phyloP scores from a whole-genome alignment of 2,888 invertebrate genomes.

The Coronaproctus castanopsis region DNA sequence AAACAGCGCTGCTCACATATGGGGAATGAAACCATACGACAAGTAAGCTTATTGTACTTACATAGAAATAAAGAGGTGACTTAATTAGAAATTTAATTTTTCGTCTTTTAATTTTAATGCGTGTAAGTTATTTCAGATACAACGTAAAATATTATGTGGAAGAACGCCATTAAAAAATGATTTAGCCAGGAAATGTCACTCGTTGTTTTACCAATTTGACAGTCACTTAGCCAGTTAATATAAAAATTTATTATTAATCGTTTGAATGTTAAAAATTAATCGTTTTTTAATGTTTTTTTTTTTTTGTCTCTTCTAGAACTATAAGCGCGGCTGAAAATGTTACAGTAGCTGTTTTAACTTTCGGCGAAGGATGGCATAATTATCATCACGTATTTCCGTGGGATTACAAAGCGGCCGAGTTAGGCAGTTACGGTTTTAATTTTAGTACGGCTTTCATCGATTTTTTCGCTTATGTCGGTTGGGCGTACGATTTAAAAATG shows the following conservation, averaged over 20 bases:
- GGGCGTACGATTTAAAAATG: slow-evolving; percentile 65
- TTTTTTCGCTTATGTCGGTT: slow-evolving; percentile 45
- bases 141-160: too few species aligned
- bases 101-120: too few species aligned
- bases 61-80: too few species aligned
- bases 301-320: slow-evolving; percentile 35
- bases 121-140: too few species aligned
- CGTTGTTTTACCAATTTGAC: too few species aligned
- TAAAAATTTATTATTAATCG: too few species aligned
- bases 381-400: slow-evolving; percentile 85
- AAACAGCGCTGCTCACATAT: slow-evolving; percentile 72
- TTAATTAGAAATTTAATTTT: too few species aligned
- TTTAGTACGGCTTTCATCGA: slow-evolving; percentile 28
- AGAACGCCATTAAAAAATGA: too few species aligned
- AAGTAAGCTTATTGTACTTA: slow-evolving; percentile 32
- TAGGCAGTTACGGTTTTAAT: slow-evolving; percentile 33
- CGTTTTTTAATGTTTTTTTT: too few species aligned
- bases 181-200: too few species aligned
- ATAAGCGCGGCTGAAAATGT: slow-evolving; percentile 63
- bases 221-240: too few species aligned
- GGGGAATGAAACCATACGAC: slow-evolving; percentile 55
- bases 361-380: slow-evolving; percentile 86
- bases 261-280: too few species aligned
- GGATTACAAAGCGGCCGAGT: slow-evolving; percentile 80
- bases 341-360: slow-evolving; percentile 45